These are phyloP conservation scores for Rhodinocichla rosea DNA, from an alignment of 2,113 vertebrate species.

Conservation along the genomic window DNA sequence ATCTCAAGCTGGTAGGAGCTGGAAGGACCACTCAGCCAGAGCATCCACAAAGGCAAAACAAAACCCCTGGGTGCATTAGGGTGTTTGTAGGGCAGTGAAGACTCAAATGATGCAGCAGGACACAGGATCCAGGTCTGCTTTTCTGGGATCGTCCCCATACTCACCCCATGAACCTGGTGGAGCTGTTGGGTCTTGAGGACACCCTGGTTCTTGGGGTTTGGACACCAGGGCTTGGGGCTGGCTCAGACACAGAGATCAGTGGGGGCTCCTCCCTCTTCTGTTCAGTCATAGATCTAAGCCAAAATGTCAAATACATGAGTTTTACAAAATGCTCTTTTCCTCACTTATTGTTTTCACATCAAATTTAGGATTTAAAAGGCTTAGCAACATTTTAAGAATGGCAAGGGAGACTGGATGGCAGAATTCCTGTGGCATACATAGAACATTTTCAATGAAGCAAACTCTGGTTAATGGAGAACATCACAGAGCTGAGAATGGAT, in stretches of 20 bases:
- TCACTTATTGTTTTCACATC: background rate
- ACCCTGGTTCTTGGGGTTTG: fast-evolving
- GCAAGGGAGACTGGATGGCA: background rate
- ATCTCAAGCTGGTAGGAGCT: background rate
- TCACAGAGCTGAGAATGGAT: background rate
- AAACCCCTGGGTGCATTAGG: background rate
- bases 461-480: background rate
- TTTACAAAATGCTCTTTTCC: background rate
- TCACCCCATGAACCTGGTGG: fast-evolving
- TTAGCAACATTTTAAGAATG: background rate
- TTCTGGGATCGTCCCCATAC: background rate
- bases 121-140: background rate
- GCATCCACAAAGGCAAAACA: background rate
- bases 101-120: fast-evolving
- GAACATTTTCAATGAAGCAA: background rate
- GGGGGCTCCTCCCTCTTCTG: background rate
- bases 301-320: background rate
- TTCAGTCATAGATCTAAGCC: background rate
- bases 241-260: background rate
- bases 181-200: background rate
- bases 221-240: background rate
- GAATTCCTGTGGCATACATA: background rate
- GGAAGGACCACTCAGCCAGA: background rate
- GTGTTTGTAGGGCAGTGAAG: background rate
- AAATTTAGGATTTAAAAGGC: background rate